A percentile compares a stretch with the other conserved stretches of the same genome.
These are phyloP conservation scores for Corythaeola cristata DNA, from an alignment of 2,113 vertebrate species.

Conservation along the genomic window DNA sequence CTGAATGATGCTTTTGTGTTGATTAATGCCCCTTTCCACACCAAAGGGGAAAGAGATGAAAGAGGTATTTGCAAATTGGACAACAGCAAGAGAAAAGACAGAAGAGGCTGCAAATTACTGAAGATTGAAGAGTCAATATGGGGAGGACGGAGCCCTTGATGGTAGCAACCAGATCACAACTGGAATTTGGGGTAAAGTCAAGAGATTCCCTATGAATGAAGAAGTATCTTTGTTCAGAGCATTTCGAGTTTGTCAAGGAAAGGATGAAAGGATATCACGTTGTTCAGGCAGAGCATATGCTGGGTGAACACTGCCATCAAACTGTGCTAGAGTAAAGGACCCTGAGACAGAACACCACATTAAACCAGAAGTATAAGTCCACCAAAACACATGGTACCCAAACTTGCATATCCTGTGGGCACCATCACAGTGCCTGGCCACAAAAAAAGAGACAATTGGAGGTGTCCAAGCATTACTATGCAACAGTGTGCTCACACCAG, in stretches of 20 bases:
- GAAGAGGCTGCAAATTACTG: background rate
- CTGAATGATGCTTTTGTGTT: background rate
- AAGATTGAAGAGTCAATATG: background rate
- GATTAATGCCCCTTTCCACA: background rate
- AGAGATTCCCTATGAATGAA: background rate
- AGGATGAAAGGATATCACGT: background rate
- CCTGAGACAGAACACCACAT: background rate
- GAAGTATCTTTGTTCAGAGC: background rate
- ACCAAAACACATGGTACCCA: background rate
- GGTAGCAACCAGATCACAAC: background rate
- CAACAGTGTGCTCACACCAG: background rate
- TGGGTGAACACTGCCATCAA: background rate
- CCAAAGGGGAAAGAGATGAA: background rate
- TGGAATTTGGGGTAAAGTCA: background rate
- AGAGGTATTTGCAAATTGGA: background rate
- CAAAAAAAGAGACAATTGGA: background rate
- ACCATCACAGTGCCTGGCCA: background rate
- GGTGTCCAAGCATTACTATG: background rate
- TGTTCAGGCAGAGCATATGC: accelerated
- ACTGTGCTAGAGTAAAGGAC: background rate
- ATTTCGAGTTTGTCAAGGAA: background rate
- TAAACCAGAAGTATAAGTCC: background rate
- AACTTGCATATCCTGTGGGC: background rate
- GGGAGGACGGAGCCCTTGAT: background rate
- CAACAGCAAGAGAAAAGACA: background rate